These are phyloP conservation scores for Clavelina lepadiformis DNA, from an alignment of 23 tunicate genomes.

Conservation along the genomic window DNA sequence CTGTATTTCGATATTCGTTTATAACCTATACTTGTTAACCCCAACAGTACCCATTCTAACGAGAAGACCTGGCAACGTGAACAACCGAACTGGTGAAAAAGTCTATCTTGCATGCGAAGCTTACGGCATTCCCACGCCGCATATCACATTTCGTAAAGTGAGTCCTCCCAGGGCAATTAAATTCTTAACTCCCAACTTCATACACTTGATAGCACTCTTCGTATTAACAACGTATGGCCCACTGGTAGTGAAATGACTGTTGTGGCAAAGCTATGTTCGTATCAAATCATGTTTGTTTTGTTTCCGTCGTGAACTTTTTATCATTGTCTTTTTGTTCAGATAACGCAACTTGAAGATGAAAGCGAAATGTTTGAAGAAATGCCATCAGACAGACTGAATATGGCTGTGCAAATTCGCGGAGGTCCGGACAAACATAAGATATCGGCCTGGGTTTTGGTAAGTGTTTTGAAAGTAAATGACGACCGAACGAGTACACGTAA, in stretches of 20 bases:
- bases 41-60: conserved; percentile 33
- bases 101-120: conserved; percentile 52
- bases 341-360: background rate
- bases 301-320: too few relatives aligned
- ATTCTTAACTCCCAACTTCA: background rate
- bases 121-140: conserved; percentile 50
- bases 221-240: too few relatives aligned
- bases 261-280: too few relatives aligned
- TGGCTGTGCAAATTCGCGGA: conserved; percentile 44
- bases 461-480: too few relatives aligned
- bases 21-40: too few relatives aligned
- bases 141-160: conserved; percentile 35
- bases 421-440: conserved; percentile 53
- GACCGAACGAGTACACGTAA: too few relatives aligned
- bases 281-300: too few relatives aligned
- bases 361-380: conserved; percentile 18
- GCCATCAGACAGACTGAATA: conserved; percentile 45
- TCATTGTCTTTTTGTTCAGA: too few relatives aligned
- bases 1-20: too few relatives aligned
- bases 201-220: too few relatives aligned
- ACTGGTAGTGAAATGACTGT: too few relatives aligned
- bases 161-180: background rate
- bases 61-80: conserved; percentile 23
- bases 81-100: conserved; percentile 31
- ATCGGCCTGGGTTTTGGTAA: conserved; percentile 56